Evolutionary conservation across 2,113 vertebrate species (phyloP), one percentile per base, ranked within the genome.

Genomic region (Chaetodon auriga): DNA sequence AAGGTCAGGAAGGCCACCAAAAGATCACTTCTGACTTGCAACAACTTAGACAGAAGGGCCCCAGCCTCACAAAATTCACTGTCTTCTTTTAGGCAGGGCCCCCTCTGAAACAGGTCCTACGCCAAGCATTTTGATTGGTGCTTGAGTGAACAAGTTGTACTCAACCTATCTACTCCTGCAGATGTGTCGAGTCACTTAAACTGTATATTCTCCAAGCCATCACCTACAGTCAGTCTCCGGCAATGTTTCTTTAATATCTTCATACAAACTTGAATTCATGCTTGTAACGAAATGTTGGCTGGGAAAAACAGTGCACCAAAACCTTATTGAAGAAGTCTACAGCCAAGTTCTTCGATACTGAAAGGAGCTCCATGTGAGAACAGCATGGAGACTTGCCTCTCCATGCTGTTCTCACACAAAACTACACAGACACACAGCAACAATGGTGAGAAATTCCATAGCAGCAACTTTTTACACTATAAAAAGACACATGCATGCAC

Each of bases 401-500:
- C 35, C 3, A 16, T 14, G 43, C 51, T 65, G 75, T 79, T 65
- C 45, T 48, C 75, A 51, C 14, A 78, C 35, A 55, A 21, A 75
- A 58, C 83, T 71, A 82, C 68, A 73, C 64, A 30, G 0, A 57
- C 36, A 63, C 70, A 69, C 49, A 53, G 0, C 57, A 69, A 69
- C 65, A 74, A 87, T 54, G 53, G 51, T 0, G 54, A 65, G 51
- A 66, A 70, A 71, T 23, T 41, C 10, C 65, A 78, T 16, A 49
- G 57, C 60, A 49, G 55, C 53, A 21, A 73, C 60, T 46, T 74
- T 81, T 81, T 21, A 63, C 41, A 18, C 38, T 70, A 18, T 58
- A 38, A 78, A 81, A 35, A 86, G 7, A 70, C 66, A 65, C 41
- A 48, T 10, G n/a, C n/a, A n/a, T n/a, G n/a, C n/a, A n/a, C n/a